These are phyloP conservation scores for Schlechtendalia chinensis DNA, from an alignment of 1,140 invertebrate genomes.

Conservation along the genomic window DNA sequence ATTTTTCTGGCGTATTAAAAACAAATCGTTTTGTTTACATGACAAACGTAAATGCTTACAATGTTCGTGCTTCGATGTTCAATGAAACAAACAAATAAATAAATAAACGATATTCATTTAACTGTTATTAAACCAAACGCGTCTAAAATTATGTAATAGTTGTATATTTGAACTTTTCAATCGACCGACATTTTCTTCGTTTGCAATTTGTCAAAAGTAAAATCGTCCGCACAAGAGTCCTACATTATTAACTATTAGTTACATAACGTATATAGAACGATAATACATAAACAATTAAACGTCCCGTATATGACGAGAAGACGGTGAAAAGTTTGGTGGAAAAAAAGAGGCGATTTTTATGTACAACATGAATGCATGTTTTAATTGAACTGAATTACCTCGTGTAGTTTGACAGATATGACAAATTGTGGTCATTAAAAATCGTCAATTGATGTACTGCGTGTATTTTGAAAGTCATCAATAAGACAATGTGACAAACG, in stretches of 20 bases:
- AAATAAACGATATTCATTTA: too few species aligned
- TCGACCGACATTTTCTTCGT: not conserved
- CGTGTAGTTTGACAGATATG: slow-evolving; percentile 12
- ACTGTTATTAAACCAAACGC: too few species aligned
- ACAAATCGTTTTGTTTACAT: too few species aligned
- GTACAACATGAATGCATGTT: not conserved
- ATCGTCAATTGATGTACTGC: not conserved
- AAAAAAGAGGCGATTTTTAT: slow-evolving; percentile 1
- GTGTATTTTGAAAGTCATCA: not conserved
- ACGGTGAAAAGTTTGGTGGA: not conserved
- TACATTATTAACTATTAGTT: not conserved
- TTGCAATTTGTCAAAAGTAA: not conserved
- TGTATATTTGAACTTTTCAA: not conserved
- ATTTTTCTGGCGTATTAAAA: too few species aligned
- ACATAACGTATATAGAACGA: not conserved
- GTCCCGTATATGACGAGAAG: not conserved
- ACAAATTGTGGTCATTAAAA: slow-evolving; percentile 9
- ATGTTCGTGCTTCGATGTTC: too few species aligned
- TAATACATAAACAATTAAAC: slow-evolving; percentile 32
- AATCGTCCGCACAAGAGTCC: not conserved
- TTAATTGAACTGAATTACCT: slow-evolving; percentile 38
- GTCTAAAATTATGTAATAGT: too few species aligned
- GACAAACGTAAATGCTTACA: too few species aligned
- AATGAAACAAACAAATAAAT: too few species aligned
- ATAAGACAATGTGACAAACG: not conserved